Conservation (phyloP, 37 sponge, comb jelly and placozoan genomes). For the Agelas oroides region DNA sequence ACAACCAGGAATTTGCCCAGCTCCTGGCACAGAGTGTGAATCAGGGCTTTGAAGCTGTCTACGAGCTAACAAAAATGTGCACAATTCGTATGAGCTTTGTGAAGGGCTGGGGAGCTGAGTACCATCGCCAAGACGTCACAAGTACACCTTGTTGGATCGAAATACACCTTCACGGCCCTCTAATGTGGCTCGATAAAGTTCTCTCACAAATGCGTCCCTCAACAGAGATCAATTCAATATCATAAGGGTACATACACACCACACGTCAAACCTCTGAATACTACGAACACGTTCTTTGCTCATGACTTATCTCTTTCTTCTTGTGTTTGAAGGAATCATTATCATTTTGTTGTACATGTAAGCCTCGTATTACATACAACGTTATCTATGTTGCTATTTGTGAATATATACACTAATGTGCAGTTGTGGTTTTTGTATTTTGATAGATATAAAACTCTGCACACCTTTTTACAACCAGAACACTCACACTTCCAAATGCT, state of each 20-base stretch:
- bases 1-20: conserved; percentile 96
- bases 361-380: too few relatives aligned
- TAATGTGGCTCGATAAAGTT: conserved; percentile 95
- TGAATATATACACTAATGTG: too few relatives aligned
- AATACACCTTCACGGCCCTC: conserved; percentile 93
- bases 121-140: conserved; percentile 96
- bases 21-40: conserved; percentile 88
- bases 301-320: too few relatives aligned
- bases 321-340: too few relatives aligned
- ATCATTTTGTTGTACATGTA: too few relatives aligned
- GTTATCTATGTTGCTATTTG: too few relatives aligned
- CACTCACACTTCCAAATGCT: too few relatives aligned
- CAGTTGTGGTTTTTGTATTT: too few relatives aligned
- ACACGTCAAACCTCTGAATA: too few relatives aligned
- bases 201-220: conserved; percentile 80
- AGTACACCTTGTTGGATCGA: conserved; percentile 99
- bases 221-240: conserved; percentile 26
- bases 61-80: conserved; percentile 95
- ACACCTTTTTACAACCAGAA: too few relatives aligned
- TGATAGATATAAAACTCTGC: too few relatives aligned
- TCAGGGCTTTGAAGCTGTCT: conserved; percentile 92
- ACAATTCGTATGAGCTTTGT: conserved; percentile 97
- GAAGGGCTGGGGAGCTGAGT: conserved; percentile 99
- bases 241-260: background rate
- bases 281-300: too few relatives aligned